A percentile compares a stretch with the other conserved stretches of the same genome.
Evolutionary conservation across 2,113 vertebrate species (phyloP).

Genomic region (Plectropomus leopardus): DNA sequence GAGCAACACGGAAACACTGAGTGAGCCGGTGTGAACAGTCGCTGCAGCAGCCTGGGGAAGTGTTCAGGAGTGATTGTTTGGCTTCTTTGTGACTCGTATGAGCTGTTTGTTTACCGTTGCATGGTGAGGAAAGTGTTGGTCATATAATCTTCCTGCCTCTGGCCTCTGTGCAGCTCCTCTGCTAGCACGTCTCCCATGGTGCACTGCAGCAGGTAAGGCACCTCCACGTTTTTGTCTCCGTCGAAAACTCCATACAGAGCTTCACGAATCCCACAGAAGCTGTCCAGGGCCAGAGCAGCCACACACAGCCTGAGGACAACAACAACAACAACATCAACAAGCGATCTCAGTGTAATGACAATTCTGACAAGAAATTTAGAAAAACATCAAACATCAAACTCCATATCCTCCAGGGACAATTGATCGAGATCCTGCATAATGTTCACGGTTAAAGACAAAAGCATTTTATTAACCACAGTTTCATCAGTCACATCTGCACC

Average conservation of each 20-base stretch:
- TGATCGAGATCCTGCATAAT: neutral
- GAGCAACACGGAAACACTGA: neutral
- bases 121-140: conserved; percentile 97
- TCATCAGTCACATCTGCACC: neutral
- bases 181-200: conserved; percentile 98
- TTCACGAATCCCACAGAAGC: conserved; percentile 93
- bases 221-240: conserved; percentile 95
- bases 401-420: neutral
- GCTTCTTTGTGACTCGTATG: neutral
- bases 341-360: neutral
- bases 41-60: neutral
- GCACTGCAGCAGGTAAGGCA: conserved; percentile 96
- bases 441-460: no score
- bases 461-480: neutral
- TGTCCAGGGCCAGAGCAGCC: conserved; percentile 93
- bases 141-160: conserved; percentile 95
- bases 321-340: neutral
- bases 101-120: conserved; percentile 88
- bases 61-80: neutral
- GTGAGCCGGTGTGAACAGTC: neutral
- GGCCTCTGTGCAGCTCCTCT: conserved; percentile 93
- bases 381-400: neutral
- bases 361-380: no score
- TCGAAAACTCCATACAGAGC: conserved; percentile 98
- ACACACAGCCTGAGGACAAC: conserved; percentile 90